These are phyloP conservation scores for Drosophila rhopaloa DNA, from an alignment of 1,140 invertebrate genomes.

Conservation along the genomic window DNA sequence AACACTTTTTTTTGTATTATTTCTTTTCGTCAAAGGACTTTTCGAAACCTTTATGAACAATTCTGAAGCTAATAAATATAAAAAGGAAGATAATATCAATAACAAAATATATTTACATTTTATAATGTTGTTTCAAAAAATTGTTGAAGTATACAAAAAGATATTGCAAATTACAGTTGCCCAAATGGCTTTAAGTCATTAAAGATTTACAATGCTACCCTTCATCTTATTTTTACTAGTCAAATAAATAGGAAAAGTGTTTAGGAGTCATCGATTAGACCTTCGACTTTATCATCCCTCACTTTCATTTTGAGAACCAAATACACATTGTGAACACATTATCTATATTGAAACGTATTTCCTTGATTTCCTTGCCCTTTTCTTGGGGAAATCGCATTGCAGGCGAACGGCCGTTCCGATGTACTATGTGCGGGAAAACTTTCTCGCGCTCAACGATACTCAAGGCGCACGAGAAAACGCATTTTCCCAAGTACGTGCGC, in stretches of 20 bases:
- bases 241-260: neutral
- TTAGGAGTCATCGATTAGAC: neutral
- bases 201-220: no score
- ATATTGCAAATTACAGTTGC: no score
- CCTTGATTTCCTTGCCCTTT: slow-evolving; percentile 25
- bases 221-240: no score
- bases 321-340: neutral
- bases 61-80: no score
- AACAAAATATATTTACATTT: no score
- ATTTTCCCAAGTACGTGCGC: slow-evolving; percentile 94
- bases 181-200: no score
- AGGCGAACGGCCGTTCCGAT: slow-evolving; percentile 94
- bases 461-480: slow-evolving; percentile 96
- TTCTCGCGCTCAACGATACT: slow-evolving; percentile 95
- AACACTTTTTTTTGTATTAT: no score
- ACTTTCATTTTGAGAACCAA: neutral
- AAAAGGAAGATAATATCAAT: no score
- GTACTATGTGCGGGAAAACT: slow-evolving; percentile 94
- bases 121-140: no score
- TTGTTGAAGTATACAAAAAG: no score
- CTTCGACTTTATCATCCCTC: neutral
- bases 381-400: slow-evolving; percentile 35
- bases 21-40: no score
- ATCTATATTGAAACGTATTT: slow-evolving; percentile 30
- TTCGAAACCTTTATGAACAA: no score